Evolutionary conservation across 1,140 invertebrate species (phyloP), one percentile per base, ranked within the genome.

Genomic region (Cotesia typhae): DNA sequence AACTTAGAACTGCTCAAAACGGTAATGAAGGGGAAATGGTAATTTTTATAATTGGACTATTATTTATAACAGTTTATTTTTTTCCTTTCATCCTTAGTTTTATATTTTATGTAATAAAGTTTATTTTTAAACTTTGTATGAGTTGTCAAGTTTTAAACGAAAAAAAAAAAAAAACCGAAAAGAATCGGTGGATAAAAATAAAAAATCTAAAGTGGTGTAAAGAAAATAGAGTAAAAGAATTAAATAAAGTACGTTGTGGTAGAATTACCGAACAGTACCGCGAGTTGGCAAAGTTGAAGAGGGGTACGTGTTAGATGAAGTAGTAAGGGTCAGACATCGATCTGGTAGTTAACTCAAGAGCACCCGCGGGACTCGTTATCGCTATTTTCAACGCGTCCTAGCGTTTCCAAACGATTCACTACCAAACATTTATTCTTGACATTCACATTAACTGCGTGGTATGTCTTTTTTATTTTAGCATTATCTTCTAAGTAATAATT

Each of bases 321-420:
- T 74, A 78, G 53, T 59, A 68, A 73, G 78, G 79, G 80, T 81
- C 67, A 78, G 78, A 84, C 83, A 85, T 85, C 82, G 83, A 85
- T 85, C 83, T 82, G 81, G 80, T 79, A 83, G 84, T 85, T 84
- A 84, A 84, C 80, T 82, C 78, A 68, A 85, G 74, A 77, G 80
- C 80, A 75, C 84, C 82, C 83, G 41, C 37, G 83, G 76, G 84
- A 85, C 84, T 85, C 83, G 81, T 85, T 85, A 82, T 76, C 77
- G 79, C 77, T 75, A 76, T 77, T 77, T 76, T 75, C 71, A 77
- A 75, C 60, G 70, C 74, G 70, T 72, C 61, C 73, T 71, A 55
- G 69, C 61, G 72, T 72, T 74, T 74, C 74, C 73, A 73, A 66
- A 74, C 66, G 72, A 78, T 78, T 75, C 75, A 70, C 74, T 74